Conservation (phyloP, 2,113 vertebrate species). For the Atlantisia rogersi region DNA sequence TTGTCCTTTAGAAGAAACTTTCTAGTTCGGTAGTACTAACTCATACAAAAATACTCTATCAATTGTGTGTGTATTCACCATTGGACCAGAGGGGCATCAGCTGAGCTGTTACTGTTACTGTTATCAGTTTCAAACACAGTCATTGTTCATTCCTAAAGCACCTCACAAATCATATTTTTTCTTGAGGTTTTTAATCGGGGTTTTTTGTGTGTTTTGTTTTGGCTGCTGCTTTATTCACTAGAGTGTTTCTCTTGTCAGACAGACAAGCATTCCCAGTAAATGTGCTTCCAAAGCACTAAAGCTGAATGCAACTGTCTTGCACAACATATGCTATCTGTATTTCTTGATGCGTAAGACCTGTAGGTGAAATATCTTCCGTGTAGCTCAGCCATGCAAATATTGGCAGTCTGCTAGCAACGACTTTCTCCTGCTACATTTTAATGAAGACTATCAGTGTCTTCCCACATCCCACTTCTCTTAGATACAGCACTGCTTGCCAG, state of each 20-base stretch:
- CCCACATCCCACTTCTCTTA: background rate
- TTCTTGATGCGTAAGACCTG: background rate
- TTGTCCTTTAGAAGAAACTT: background rate
- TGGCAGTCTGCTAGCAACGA: background rate
- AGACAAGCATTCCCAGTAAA: background rate
- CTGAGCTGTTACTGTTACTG: background rate
- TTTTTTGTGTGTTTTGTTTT: background rate
- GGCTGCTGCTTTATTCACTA: background rate
- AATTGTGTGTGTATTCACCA: fast-evolving
- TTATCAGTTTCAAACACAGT: background rate
- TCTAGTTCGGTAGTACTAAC: background rate
- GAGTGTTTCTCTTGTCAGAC: background rate
- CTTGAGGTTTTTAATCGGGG: background rate
- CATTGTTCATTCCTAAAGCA: background rate
- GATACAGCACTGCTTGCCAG: background rate
- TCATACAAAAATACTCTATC: background rate
- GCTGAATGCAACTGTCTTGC: background rate
- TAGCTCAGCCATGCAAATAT: background rate
- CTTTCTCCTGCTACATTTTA: background rate
- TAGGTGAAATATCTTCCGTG: background rate
- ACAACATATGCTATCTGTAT: background rate
- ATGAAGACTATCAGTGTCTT: background rate
- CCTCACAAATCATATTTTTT: background rate
- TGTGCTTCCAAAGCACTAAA: background rate
- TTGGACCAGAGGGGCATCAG: background rate